Percentiles rank a stretch among this genome's conserved stretches.
Evolutionary conservation across 2,113 vertebrate genomes (phyloP).

Genomic region (Cyprinodon brontotheroides): DNA sequence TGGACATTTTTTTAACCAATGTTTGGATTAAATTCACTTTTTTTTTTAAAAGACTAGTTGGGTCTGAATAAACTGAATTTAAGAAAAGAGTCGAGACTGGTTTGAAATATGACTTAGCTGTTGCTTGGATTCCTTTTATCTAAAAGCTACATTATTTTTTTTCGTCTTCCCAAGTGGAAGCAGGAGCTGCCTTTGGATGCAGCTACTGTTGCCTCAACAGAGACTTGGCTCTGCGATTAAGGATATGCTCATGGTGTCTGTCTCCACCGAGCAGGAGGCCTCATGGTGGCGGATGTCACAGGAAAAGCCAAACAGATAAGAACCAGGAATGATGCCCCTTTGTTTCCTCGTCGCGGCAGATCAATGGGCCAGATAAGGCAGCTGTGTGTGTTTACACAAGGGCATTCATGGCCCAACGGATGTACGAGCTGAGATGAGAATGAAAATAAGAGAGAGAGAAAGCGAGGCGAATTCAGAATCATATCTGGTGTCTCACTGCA

Average conservation of each 20-base stretch:
- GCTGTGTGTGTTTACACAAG: conserved; percentile 69
- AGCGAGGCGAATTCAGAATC: conserved; percentile 9
- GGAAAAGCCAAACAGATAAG: conserved; percentile 76
- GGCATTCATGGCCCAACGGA: conserved; percentile 23
- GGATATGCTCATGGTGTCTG: conserved; percentile 70
- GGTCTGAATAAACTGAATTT: too few species aligned
- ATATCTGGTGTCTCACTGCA: conserved; percentile 28
- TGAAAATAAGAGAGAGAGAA: conserved; percentile 2
- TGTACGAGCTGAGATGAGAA: conserved; percentile 17
- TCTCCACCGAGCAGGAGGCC: conserved; percentile 63
- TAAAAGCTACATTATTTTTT: conserved; percentile 41
- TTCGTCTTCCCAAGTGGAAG: conserved; percentile 50
- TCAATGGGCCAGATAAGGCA: conserved; percentile 67
- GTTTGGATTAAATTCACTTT: too few species aligned
- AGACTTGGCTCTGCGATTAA: conserved; percentile 49
- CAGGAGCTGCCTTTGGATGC: conserved; percentile 25
- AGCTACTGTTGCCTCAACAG: conserved; percentile 48
- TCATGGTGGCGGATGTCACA: conserved; percentile 78
- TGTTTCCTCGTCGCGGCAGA: conserved; percentile 79
- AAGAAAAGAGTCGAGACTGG: too few species aligned
- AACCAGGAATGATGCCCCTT: conserved; percentile 73
- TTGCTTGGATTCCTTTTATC: not conserved
- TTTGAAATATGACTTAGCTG: not conserved
- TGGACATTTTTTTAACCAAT: too few species aligned
- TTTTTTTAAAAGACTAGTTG: too few species aligned